A percentile compares a stretch with the other conserved stretches of the same genome.
Conservation (phyloP, 92 coral and sea anemone genomes). For the Diadumene lineata region DNA sequence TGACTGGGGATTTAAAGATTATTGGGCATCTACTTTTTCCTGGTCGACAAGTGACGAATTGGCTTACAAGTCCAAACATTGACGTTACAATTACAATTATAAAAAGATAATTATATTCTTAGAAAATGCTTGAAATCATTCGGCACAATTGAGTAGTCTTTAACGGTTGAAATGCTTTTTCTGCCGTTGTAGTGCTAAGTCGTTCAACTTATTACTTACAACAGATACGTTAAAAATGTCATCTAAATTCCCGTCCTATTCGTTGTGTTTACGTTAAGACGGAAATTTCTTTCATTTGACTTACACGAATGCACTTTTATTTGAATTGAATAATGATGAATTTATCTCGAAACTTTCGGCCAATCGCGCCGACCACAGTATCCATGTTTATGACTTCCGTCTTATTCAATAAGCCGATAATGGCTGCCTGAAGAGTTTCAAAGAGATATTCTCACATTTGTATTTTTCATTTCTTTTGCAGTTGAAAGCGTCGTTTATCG, state of each 20-base stretch:
- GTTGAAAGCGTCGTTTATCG: neutral
- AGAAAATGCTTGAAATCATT: too few relatives aligned
- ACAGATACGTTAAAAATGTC: neutral
- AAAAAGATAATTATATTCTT: too few relatives aligned
- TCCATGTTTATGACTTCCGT: slow-evolving; percentile 20
- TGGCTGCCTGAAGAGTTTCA: slow-evolving; percentile 8
- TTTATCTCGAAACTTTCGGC: neutral
- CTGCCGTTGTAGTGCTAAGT: too few relatives aligned
- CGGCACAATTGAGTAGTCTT: too few relatives aligned
- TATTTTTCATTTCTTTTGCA: neutral
- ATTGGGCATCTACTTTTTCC: too few relatives aligned
- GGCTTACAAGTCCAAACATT: too few relatives aligned
- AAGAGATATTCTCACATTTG: neutral
- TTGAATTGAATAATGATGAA: neutral
- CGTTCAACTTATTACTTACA: too few relatives aligned
- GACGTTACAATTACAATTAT: too few relatives aligned
- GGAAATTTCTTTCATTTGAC: neutral
- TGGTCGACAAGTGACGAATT: too few relatives aligned
- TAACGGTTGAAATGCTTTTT: too few relatives aligned
- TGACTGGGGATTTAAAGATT: too few relatives aligned
- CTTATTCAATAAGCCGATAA: slow-evolving; percentile 18
- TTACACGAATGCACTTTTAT: neutral
- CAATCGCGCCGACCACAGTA: neutral
- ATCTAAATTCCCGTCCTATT: neutral
- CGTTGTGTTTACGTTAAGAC: neutral